Evolutionary conservation across 2,888 invertebrate species (phyloP), one percentile per base, ranked within the genome.

Genomic region (Resseliella maxima): DNA sequence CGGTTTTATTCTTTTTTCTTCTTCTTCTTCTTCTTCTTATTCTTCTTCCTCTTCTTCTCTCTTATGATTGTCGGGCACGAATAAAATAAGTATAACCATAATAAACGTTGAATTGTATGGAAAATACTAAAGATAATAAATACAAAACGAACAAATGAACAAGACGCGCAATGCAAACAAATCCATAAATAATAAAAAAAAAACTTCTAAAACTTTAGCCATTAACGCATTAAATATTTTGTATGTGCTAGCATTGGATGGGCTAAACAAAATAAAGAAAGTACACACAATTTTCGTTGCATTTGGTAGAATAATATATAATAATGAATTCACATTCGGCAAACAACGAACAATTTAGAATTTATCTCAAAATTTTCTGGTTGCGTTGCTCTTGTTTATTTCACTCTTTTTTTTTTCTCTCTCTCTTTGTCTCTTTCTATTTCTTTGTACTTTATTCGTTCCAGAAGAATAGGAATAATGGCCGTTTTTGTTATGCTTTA

Each of bases 111-210:
- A n/a, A n/a, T n/a, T 18, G 21, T 50, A 50, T 15, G 2, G 35
- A 27, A 72, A 72, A 35, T 35, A 72, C 31, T 72, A 31, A 72
- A 72, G 35, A 72, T 72, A 72, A 31, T 27, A 72, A 72, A 72
- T 59, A 59, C 24, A 24, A 59, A 24, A 59, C 24, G 15, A 31
- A 72, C 72, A 72, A 72, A 72, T 72, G 72, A 72, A 72, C 72
- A 72, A 72, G 72, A 72, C 31, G 59, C 59, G 59, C 59, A 10
- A 59, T 24, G 31, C 72, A 12, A 72, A 31, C 72, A 72, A 72
- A 72, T 72, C 72, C 72, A 72, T 72, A 72, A 72, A 72, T 72
- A 72, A 72, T 72, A 72, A 72, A 59, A 59, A 59, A 59, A 59
- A 72, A 72, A 72, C 72, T 72, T 27, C 31, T 2, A 27, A 72